These are phyloP conservation scores for Strix uralensis DNA, from an alignment of 2,113 vertebrate species.

Conservation along the genomic window DNA sequence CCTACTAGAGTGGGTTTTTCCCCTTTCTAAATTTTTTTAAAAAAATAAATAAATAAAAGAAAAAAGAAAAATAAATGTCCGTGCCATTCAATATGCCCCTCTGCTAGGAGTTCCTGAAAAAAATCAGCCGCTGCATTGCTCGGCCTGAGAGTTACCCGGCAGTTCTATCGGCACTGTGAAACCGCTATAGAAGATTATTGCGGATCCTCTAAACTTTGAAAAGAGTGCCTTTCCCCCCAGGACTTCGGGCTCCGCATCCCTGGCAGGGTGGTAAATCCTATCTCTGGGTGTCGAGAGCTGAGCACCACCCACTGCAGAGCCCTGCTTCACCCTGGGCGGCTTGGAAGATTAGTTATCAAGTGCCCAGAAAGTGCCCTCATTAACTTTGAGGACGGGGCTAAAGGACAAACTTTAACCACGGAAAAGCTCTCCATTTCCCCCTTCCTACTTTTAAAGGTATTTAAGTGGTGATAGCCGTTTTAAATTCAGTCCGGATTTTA, in stretches of 20 bases:
- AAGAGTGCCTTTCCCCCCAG: background rate
- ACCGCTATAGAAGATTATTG: background rate
- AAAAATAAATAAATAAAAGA: background rate
- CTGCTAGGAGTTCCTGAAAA: background rate
- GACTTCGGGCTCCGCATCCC: background rate
- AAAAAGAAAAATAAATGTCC: background rate
- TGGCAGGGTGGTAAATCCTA: background rate
- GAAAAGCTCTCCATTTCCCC: background rate
- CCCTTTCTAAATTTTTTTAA: background rate
- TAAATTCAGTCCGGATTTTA: slow-evolving; percentile 49
- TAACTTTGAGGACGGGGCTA: background rate
- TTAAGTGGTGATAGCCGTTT: background rate
- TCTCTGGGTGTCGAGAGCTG: background rate
- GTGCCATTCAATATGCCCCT: background rate
- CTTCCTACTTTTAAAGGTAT: slow-evolving; percentile 38
- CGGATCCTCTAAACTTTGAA: background rate
- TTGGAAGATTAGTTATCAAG: background rate
- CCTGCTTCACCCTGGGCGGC: background rate
- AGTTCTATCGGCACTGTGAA: background rate
- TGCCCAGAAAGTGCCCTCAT: background rate
- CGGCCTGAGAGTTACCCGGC: background rate
- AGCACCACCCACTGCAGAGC: background rate
- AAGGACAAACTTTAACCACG: background rate
- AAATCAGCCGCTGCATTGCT: background rate
- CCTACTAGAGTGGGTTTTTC: background rate